phyloP scores from a whole-genome alignment of 2,888 invertebrate genomes.

The Agonopterix subpropinquella region DNA sequence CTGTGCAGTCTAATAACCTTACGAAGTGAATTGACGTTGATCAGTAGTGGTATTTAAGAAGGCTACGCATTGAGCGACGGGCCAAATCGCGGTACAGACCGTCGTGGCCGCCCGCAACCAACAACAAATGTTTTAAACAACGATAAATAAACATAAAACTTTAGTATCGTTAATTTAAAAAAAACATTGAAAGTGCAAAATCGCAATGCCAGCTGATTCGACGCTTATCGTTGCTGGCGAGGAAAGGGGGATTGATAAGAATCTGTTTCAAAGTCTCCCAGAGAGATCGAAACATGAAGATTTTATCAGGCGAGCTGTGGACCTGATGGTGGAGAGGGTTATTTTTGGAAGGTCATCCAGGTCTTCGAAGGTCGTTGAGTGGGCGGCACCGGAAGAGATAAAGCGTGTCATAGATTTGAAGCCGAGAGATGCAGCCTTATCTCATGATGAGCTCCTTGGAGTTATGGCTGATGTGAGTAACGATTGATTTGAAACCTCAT shows the following conservation, averaged over 20 bases:
- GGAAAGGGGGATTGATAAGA: constrained; percentile 38
- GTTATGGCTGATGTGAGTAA: constrained; percentile 81
- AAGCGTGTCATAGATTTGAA: constrained; percentile 80
- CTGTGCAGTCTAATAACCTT: constrained; percentile 44
- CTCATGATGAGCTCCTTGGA: constrained; percentile 80
- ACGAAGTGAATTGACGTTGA: constrained; percentile 55
- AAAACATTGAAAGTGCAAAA: constrained; percentile 14
- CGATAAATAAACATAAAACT: constrained; percentile 28
- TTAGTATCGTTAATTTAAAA: constrained; percentile 23
- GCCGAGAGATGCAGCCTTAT: constrained; percentile 73
- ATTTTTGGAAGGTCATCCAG: constrained; percentile 85
- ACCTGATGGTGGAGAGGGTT: constrained; percentile 83
- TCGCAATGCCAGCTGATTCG: constrained; percentile 65
- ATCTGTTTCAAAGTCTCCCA: constrained; percentile 77
- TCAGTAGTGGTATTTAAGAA: constrained; percentile 60
- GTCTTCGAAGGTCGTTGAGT: constrained; percentile 85
- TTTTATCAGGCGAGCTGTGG: constrained; percentile 82
- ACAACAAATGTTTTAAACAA: constrained; percentile 15
- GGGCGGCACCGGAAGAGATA: constrained; percentile 85
- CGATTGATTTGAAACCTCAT: background rate
- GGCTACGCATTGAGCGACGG: constrained; percentile 43
- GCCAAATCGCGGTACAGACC: constrained; percentile 49
- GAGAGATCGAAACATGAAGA: constrained; percentile 79
- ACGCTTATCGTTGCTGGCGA: constrained; percentile 54
- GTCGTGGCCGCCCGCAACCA: constrained; percentile 52